These are phyloP conservation scores for Acleris cristana DNA, from an alignment of 2,888 invertebrate genomes.

Conservation along the genomic window DNA sequence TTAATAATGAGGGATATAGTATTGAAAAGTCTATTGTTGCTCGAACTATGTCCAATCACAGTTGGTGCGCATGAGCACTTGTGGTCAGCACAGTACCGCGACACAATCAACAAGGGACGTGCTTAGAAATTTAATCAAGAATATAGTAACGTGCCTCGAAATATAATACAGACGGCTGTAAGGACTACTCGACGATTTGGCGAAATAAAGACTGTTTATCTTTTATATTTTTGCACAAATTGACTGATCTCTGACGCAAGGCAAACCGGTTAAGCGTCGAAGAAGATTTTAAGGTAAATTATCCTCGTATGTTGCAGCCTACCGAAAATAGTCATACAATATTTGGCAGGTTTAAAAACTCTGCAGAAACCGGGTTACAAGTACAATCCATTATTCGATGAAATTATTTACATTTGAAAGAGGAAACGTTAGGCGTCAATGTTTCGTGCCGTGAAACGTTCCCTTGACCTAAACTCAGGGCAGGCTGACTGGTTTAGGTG, in stretches of 20 bases:
- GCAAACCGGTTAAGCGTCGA: constrained; percentile 23
- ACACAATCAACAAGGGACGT: constrained; percentile 26
- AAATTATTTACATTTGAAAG: constrained; percentile 31
- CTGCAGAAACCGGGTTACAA: neutral
- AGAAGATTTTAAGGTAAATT: constrained; percentile 9
- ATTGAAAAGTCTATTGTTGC: neutral
- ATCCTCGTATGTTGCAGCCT: neutral
- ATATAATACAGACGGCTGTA: constrained; percentile 15
- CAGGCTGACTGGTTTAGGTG: neutral
- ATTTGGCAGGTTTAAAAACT: neutral
- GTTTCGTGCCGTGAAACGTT: constrained; percentile 3
- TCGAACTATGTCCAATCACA: neutral
- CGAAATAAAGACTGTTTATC: constrained; percentile 16
- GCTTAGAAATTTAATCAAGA: constrained; percentile 24
- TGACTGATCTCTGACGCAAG: constrained; percentile 16
- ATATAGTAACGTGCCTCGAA: constrained; percentile 22
- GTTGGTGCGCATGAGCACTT: neutral
- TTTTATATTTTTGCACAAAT: constrained; percentile 23
- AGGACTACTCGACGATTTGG: constrained; percentile 11
- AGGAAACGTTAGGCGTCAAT: constrained; percentile 17
- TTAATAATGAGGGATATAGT: neutral
- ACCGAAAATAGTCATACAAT: neutral
- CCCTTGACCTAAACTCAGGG: constrained; percentile 31
- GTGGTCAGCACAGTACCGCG: constrained; percentile 18
- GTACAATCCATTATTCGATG: neutral